Evolutionary conservation across 2,113 vertebrate genomes (phyloP), one percentile per base, ranked within the genome.

Genomic region (Camelus dromedarius): DNA sequence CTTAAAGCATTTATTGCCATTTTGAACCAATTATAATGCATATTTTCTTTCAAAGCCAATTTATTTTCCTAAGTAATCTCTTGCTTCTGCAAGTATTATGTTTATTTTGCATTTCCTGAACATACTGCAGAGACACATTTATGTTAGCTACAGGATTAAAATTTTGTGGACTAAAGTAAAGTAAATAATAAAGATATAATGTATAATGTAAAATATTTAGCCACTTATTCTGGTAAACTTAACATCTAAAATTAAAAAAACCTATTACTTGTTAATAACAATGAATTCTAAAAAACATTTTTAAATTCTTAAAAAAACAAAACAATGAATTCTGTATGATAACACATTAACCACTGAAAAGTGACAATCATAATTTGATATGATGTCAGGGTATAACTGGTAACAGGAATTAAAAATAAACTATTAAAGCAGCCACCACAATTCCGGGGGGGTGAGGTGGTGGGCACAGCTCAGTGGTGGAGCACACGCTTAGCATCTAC

Each of bases 21-120:
- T 35, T 0, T 77, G 69, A 69, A 38, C 35, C 24, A 72, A 60
- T 95, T 82, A 56, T 14, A 83, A 84, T 35, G 35, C 4, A 5
- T 16, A 91, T 38, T 58, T 94, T 95, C 84, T 85, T 87, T 77
- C 81, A 64, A 92, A 94, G 30, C 28, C 69, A 66, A 84, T 50
- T 90, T 88, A 67, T 92, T 62, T 88, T 86, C 66, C 67, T 89
- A 87, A 86, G 30, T 56, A 93, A 90, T 81, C 50, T 48, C 69
- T 67, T 87, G 42, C 52, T 67, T 93, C 67, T 80, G 20, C 22
- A 84, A 52, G 28, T 72, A 88, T n/a, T 66, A 79, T 48, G n/a
- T 84, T 82, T 96, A 92, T 26, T 42, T 81, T 64, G 32, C 48
- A 73, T 69, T 88, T 96, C 64, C 90, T 84, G 28, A 70, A 86